phyloP scores from a whole-genome alignment of 2,113 vertebrate species.

The Mionectes macconnelli region DNA sequence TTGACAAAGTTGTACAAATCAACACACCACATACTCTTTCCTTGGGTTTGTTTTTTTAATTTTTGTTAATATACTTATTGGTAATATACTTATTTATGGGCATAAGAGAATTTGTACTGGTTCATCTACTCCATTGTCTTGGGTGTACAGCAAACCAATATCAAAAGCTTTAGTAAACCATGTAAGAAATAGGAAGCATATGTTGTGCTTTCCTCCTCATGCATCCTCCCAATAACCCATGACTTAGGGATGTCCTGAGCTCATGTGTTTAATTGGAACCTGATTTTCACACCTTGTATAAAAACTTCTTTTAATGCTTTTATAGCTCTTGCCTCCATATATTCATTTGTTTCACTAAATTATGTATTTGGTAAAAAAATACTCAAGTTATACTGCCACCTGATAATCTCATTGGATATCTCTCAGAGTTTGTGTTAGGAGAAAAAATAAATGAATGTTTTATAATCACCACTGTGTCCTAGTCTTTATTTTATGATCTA shows the following conservation, averaged over 20 bases:
- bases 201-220: not conserved
- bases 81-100: not conserved
- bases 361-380: not conserved
- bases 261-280: not conserved
- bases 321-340: not conserved
- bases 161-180: not conserved
- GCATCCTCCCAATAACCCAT: not conserved
- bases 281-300: not conserved
- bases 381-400: fast-evolving
- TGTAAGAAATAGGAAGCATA: not conserved
- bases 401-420: not conserved
- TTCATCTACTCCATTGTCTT: not conserved
- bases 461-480: not conserved
- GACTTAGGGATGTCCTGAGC: not conserved
- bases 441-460: not conserved
- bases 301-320: not conserved
- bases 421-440: not conserved
- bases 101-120: not conserved
- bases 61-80: not conserved
- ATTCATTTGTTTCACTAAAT: not conserved
- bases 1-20: not conserved
- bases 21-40: not conserved
- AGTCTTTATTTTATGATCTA: not conserved
- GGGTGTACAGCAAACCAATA: not conserved
- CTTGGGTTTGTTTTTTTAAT: fast-evolving